These are phyloP conservation scores for Zingel zingel DNA, from an alignment of 2,113 vertebrate genomes.

Conservation along the genomic window DNA sequence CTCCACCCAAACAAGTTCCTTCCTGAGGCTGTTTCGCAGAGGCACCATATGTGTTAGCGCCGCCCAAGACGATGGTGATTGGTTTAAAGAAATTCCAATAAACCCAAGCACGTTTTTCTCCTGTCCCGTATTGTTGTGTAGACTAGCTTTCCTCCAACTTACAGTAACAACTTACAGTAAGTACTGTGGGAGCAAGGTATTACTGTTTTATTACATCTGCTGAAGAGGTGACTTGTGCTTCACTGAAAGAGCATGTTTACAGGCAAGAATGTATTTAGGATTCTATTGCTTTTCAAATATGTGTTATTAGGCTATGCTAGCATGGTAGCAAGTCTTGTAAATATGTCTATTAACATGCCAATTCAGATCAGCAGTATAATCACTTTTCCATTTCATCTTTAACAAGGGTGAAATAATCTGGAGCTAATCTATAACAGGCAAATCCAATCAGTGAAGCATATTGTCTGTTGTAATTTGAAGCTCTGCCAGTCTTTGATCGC, in stretches of 20 bases:
- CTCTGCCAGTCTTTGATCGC: conserved; percentile 70
- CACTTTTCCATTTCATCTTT: conserved; percentile 72
- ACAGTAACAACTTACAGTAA: not conserved
- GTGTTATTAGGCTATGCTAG: conserved; percentile 39
- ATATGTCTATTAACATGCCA: conserved; percentile 64
- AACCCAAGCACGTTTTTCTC: too few relatives aligned
- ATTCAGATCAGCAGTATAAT: conserved; percentile 65
- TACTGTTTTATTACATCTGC: not conserved
- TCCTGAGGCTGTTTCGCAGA: too few relatives aligned
- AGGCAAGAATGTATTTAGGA: not conserved
- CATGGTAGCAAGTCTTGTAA: conserved; percentile 50
- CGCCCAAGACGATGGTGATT: too few relatives aligned
- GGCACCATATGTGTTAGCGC: too few relatives aligned
- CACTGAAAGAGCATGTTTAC: conserved; percentile 14
- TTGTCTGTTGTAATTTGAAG: conserved; percentile 66
- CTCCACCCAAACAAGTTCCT: too few relatives aligned
- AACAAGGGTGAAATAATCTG: conserved; percentile 74
- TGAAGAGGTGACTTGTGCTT: conserved; percentile 11
- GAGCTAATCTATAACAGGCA: conserved; percentile 72
- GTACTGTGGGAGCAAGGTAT: not conserved
- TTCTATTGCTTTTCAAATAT: conserved; percentile 19
- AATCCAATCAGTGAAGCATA: conserved; percentile 69
- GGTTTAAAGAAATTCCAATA: too few relatives aligned
- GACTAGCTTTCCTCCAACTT: too few relatives aligned
- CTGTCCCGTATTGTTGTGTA: too few relatives aligned